Evolutionary conservation across 2,797 vertebrate genomes (phyloP).

Genomic region (Rhinoraja longicauda): DNA sequence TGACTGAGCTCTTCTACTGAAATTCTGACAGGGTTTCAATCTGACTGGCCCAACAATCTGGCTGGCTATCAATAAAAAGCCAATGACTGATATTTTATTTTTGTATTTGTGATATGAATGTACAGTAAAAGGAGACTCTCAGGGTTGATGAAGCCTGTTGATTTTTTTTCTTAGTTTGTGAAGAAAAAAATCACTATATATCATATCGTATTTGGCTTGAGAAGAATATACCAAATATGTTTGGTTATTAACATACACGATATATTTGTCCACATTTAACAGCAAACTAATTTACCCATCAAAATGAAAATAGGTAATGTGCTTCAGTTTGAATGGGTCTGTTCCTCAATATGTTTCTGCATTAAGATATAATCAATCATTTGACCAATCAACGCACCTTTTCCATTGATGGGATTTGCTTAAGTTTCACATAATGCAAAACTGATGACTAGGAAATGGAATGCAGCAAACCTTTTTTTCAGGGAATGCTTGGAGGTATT

Average conservation of each 20-base stretch:
- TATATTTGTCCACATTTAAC: constrained; percentile 9
- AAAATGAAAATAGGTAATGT: constrained; percentile 45
- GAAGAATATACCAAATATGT: constrained; percentile 60
- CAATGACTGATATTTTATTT: constrained; percentile 67
- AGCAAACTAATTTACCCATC: constrained; percentile 29
- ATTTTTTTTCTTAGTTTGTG: constrained; percentile 66
- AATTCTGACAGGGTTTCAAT: constrained; percentile 33
- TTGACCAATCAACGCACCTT: constrained; percentile 56
- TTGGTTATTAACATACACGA: constrained; percentile 48
- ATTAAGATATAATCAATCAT: constrained; percentile 59
- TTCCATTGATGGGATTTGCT: constrained; percentile 58
- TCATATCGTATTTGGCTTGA: constrained; percentile 58
- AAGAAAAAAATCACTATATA: constrained; percentile 58
- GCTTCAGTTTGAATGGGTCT: constrained; percentile 66
- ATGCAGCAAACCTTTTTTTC: constrained; percentile 68
- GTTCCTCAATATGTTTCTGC: constrained; percentile 63
- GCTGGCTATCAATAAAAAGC: constrained; percentile 53
- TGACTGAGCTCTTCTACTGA: constrained; percentile 25
- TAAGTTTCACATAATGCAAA: constrained; percentile 64
- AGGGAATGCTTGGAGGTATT: constrained; percentile 79
- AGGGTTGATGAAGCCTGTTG: constrained; percentile 78
- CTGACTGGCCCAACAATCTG: constrained; percentile 45
- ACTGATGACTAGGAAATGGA: constrained; percentile 65
- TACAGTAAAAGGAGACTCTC: constrained; percentile 73
- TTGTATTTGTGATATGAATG: constrained; percentile 83